Base-by-base conservation (phyloP, 2,888 invertebrate species). In the Hipparchia sbordonii region DNA sequence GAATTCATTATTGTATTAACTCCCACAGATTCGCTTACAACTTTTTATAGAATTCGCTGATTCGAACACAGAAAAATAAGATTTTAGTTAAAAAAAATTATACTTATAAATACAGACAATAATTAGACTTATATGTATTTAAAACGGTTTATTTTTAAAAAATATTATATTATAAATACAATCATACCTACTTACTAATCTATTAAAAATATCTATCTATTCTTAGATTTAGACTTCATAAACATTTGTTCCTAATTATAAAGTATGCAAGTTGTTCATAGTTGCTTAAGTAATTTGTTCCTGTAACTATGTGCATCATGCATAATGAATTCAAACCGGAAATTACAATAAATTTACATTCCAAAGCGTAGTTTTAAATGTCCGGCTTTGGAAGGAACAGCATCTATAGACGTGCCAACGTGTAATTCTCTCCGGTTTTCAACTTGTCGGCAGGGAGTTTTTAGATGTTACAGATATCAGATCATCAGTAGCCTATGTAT, bases 321-420 rank as follows among this genome's bases (percentile, higher is more conserved):
- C 52, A 61, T 52, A 52, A 69, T 68, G 63, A 63, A 72, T 72
- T 71, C 63, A 46, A 70, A 71, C 70, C 60, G 72, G 70, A 72
- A 62, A 74, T 74, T 74, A 72, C 67, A 74, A 74, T 74, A 74
- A 74, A 74, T 74, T 70, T 74, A 70, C 74, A 74, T 74, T 72
- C 65, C 67, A 74, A 74, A 72, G 74, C 74, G 72, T 62, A 51
- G 45, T 48, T 66, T 66, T 56, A 59, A 71, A 72, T 69, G 74
- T 72, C 72, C 57, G 62, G 52, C 70, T 72, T 62, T 68, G 56
- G 39, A 59, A n/a, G 13, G 13, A 54, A 61, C 39, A 7, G 13
- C 48, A 7, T 33, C 33, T 52, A 12, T 12, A 65, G 23, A 65
- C 63, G 8, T 65, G 33, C 63, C 63, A 52, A 65, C 51, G 7